phyloP scores from a whole-genome alignment of 2,113 vertebrate genomes.

The Pao palembangensis region DNA sequence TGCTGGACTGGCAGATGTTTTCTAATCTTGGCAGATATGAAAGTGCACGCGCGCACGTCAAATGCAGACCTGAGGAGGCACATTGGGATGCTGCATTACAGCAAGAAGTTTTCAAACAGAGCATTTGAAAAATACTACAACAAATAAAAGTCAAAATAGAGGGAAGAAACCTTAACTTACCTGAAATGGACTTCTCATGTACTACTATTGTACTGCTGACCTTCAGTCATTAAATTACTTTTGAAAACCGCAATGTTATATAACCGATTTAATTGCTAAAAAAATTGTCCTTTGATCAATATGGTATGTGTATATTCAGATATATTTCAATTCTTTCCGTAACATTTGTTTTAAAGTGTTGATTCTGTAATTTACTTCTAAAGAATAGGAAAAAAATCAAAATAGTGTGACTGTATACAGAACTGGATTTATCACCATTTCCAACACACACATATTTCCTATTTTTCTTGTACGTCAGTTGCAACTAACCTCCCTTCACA shows the following conservation, averaged over 20 bases:
- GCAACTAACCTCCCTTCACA: slow-evolving; percentile 56
- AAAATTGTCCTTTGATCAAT: not conserved
- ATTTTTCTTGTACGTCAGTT: slow-evolving; percentile 52
- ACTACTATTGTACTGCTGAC: no score
- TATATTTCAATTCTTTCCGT: not conserved
- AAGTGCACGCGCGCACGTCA: not conserved
- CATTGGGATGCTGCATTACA: not conserved
- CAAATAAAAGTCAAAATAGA: not conserved
- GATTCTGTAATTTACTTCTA: no score
- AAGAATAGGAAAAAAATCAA: not conserved
- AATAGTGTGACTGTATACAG: not conserved
- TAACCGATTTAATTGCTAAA: no score
- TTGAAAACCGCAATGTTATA: no score
- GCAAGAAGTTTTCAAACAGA: not conserved
- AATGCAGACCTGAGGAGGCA: slow-evolving; percentile 9
- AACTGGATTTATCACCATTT: not conserved
- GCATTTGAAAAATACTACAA: not conserved
- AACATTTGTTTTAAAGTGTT: no score
- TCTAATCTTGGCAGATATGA: slow-evolving; percentile 33
- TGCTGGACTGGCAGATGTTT: slow-evolving; percentile 51
- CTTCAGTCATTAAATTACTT: no score
- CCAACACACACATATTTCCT: slow-evolving; percentile 15
- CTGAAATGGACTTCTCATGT: no score
- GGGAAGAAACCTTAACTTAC: no score
- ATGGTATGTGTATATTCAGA: not conserved